These are phyloP conservation scores for Timema cristinae DNA, from an alignment of 2,888 invertebrate genomes.

Conservation along the genomic window DNA sequence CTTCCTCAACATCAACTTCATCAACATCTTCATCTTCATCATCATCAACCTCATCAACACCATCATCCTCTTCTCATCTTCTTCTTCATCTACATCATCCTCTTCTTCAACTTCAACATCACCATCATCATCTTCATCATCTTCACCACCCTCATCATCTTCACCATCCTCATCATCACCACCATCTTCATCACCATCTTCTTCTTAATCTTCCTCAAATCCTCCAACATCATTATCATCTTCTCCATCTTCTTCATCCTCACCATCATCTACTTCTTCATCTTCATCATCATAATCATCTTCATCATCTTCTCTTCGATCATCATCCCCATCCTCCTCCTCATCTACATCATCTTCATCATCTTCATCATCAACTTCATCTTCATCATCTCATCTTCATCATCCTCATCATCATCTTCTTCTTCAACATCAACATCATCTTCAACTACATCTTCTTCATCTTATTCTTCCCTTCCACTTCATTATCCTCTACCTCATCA, in stretches of 20 bases:
- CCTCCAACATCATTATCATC: constrained; percentile 7
- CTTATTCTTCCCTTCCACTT: constrained; percentile 3
- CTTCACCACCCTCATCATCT: constrained; percentile 11
- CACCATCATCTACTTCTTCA: not conserved
- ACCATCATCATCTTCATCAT: constrained; percentile 13
- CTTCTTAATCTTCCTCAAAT: constrained; percentile 7
- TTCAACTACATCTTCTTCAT: constrained; percentile 14
- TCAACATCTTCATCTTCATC: constrained; percentile 9
- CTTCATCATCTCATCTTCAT: constrained; percentile 17
- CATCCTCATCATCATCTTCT: constrained; percentile 22
- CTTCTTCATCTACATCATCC: constrained; percentile 13
- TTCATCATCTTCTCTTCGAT: constrained; percentile 9
- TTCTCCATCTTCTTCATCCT: constrained; percentile 9
- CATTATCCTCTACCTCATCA: constrained; percentile 9
- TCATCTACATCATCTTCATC: constrained; percentile 16
- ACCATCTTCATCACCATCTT: constrained; percentile 15
- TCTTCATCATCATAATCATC: not conserved
- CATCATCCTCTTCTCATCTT: constrained; percentile 5
- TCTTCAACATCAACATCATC: constrained; percentile 18
- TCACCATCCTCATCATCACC: constrained; percentile 14
- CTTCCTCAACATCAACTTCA: constrained; percentile 6
- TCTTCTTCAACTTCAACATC: constrained; percentile 10
- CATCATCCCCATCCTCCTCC: constrained; percentile 12
- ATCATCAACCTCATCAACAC: constrained; percentile 7
- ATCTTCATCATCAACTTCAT: constrained; percentile 19